phyloP scores from a whole-genome alignment of 2,113 vertebrate species.

The Deroptyus accipitrinus region DNA sequence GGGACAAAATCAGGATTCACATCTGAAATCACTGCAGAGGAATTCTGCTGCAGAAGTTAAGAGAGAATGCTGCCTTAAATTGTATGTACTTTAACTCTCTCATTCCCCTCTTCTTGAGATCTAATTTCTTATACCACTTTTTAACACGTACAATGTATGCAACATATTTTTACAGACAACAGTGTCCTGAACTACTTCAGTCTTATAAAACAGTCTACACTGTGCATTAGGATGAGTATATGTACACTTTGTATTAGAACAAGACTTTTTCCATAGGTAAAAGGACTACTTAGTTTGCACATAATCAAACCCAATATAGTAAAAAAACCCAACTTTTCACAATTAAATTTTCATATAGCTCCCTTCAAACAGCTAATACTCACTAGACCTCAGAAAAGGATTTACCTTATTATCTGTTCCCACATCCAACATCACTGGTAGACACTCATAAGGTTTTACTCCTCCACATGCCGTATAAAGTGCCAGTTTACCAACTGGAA shows the following conservation, averaged over 20 bases:
- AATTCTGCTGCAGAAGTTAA: background rate
- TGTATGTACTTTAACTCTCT: background rate
- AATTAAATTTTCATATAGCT: background rate
- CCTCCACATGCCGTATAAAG: constrained; percentile 95
- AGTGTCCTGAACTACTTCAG: background rate
- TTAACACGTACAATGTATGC: background rate
- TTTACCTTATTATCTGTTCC: constrained; percentile 96
- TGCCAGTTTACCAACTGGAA: constrained; percentile 96
- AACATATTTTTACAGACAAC: background rate
- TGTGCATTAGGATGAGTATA: background rate
- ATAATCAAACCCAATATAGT: background rate
- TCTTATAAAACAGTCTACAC: background rate
- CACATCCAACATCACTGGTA: constrained; percentile 92
- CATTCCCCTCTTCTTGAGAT: background rate
- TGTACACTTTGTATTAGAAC: background rate
- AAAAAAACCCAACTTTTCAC: background rate
- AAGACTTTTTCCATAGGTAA: background rate
- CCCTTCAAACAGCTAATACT: background rate
- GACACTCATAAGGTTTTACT: constrained; percentile 88
- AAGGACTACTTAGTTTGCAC: background rate
- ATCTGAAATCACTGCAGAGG: background rate
- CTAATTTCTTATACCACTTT: background rate
- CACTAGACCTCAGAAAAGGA: background rate
- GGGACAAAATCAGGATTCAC: background rate
- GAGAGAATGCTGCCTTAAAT: background rate